Base-by-base conservation (phyloP, 2,888 invertebrate genomes). In the Limnephilus rhombicus region DNA sequence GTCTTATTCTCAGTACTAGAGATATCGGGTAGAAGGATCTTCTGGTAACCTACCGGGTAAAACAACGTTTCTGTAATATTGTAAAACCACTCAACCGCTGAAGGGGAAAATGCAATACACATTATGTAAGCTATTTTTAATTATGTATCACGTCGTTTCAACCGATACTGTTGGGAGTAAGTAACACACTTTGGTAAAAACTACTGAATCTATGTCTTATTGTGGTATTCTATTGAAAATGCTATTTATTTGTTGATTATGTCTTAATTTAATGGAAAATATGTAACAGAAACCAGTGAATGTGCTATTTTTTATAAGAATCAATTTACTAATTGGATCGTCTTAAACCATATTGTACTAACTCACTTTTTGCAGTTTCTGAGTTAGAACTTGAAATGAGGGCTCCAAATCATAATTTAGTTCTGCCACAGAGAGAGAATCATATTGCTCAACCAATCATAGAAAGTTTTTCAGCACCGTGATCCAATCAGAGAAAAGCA, bases 71-170 rank as follows among this genome's bases (percentile, higher is more conserved):
- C 86, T 45, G 86, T 41, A 45, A 85, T 87, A 53, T 13, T 53
- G n/a, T 85, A 85, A 85, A 29, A n/a, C 53, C 87, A 49, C 87
- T 68, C 88, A 34, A 80, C 90, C 68, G 68, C 83, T 81, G 68
- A 92, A 92, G 89, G 88, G 92, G 92, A 80, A 90, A 92, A 82
- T 80, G 90, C 92, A 49, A 82, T 68, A 5, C 68, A 82, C 92
- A 87, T 93, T 53, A 88, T 92, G 90, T 92, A 91, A 92, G 91
- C 91, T 91, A 49, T 90, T 88, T 68, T 92, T 91, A 90, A 92
- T 91, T 90, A 68, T 88, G 88, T 88, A 88, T 80, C 88, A 34
- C 31, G 37, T 80, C 68, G n/a, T n/a, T 85, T 37, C 85, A 41
- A 85, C 41, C 41, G n/a, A 41, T n/a, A 85, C 41, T 41, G 85